These are phyloP conservation scores for Brachirus orientalis DNA, from an alignment of 2,113 vertebrate species.

Conservation along the genomic window DNA sequence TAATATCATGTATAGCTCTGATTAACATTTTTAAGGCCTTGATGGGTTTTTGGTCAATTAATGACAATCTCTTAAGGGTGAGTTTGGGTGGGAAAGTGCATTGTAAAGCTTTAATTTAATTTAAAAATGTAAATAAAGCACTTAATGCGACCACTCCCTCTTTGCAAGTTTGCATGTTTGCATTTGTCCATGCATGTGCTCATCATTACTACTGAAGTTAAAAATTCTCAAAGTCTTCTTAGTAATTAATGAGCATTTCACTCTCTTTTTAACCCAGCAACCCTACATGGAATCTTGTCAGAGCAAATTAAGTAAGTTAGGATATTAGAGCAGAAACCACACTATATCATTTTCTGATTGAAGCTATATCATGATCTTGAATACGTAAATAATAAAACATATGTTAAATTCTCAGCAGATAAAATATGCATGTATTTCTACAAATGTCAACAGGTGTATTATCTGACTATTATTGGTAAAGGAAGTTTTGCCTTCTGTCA, in stretches of 20 bases:
- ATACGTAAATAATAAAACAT: constrained; percentile 9
- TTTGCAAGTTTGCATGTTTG: constrained; percentile 3
- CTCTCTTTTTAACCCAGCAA: too few relatives aligned
- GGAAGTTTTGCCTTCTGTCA: too few relatives aligned
- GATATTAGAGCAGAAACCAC: constrained; percentile 1
- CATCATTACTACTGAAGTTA: background rate
- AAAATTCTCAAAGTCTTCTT: background rate
- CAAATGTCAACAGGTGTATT: background rate
- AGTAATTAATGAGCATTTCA: constrained; percentile 6
- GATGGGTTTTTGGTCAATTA: constrained; percentile 60
- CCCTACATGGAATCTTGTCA: constrained; percentile 10
- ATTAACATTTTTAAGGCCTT: constrained; percentile 67
- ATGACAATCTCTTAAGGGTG: constrained; percentile 53
- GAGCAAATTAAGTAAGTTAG: constrained; percentile 5
- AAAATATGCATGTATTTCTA: background rate
- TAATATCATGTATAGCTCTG: constrained; percentile 64
- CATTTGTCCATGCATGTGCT: constrained; percentile 11
- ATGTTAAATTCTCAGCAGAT: background rate
- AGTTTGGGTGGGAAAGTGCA: constrained; percentile 31
- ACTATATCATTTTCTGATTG: background rate
- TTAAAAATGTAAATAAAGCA: constrained; percentile 60
- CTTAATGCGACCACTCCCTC: constrained; percentile 41
- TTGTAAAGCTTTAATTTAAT: constrained; percentile 21
- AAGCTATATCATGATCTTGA: background rate
- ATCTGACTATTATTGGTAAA: too few relatives aligned